Base-by-base conservation (phyloP, 2,888 invertebrate species). In the Chymomyza amoena region DNA sequence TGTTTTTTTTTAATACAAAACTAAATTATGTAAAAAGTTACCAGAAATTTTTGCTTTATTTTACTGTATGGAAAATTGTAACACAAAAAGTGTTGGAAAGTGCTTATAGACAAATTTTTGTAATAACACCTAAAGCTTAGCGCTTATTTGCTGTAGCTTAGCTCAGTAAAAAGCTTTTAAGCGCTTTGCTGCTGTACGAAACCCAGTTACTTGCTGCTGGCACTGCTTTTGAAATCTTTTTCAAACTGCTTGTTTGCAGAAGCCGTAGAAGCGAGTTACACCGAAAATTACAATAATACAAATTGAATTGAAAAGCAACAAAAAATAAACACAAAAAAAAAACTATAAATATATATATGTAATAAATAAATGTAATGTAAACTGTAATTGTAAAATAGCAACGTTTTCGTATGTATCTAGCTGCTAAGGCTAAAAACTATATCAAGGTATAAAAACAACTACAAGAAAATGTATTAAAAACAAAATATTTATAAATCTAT, bases 331-430 rank as follows among this genome's bases (percentile, higher is more conserved):
- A 15, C 9, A 63, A 63, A 10, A 51, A 63, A 6, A 28, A 36
- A 16, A 56, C 32, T 15, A 39, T 45, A 50, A 39, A 36, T 18
- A 61, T 59, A 51, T 52, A 66, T 60, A 60, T 61, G 39, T 57
- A 16, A 64, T 18, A 39, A 62, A 10, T 45, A 62, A 13, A 25
- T 63, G 52, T 70, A 77, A 70, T 80, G 67, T 73, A 81, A 77
- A 77, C 72, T 80, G 67, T 73, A 81, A 77, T 71, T 70, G 72
- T 77, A 71, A 77, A 78, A 73, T 72, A 76, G 36, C 25, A 68
- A 57, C 57, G 61, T 61, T 61, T 66, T 18, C 28, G 39, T 56
- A 63, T 63, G 60, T 71, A 79, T 69, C 64, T 77, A 77, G 69
- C 25, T 68, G 32, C 51, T 76, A 79, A 78, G 77, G 56, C 68